Evolutionary conservation across 2,113 vertebrate genomes (phyloP).

Genomic region (Corvus hawaiiensis): DNA sequence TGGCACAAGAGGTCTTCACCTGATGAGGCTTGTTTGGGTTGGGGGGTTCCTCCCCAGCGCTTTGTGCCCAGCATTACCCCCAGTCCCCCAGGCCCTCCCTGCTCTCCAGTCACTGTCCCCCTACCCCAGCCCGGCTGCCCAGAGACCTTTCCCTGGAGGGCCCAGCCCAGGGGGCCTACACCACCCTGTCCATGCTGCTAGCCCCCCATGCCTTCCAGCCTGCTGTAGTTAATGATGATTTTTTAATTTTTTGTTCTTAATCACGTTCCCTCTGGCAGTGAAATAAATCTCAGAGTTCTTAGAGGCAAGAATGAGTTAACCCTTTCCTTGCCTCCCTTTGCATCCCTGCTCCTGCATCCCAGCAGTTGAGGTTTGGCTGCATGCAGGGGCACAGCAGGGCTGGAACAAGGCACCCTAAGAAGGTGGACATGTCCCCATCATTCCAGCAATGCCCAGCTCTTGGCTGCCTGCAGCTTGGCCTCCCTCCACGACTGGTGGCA

Average conservation of each 20-base stretch:
- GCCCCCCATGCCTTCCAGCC: not conserved
- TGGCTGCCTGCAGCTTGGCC: not conserved
- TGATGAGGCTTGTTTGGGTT: not conserved
- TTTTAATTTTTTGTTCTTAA: not conserved
- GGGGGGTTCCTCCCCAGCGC: not conserved
- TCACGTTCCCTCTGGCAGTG: conserved; percentile 2
- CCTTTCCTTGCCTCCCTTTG: not conserved
- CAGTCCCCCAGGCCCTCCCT: not conserved
- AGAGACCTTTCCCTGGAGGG: not conserved
- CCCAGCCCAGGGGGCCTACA: not conserved
- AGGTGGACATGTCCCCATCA: not conserved
- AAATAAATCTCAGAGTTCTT: conserved; percentile 47
- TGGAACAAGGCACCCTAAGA: not conserved
- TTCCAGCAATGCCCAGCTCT: not conserved
- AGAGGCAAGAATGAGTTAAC: not conserved
- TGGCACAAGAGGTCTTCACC: not conserved
- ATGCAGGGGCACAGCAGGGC: fast-evolving
- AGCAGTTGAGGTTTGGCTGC: fast-evolving
- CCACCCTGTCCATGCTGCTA: not conserved
- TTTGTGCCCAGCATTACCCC: not conserved
- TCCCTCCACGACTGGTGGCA: not conserved
- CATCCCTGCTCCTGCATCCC: not conserved
- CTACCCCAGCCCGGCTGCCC: not conserved
- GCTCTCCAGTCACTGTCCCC: fast-evolving
- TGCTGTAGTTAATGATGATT: conserved; percentile 39